Evolutionary conservation across 2,797 vertebrate species (phyloP).

Genomic region (Sebastolobus altivelis): DNA sequence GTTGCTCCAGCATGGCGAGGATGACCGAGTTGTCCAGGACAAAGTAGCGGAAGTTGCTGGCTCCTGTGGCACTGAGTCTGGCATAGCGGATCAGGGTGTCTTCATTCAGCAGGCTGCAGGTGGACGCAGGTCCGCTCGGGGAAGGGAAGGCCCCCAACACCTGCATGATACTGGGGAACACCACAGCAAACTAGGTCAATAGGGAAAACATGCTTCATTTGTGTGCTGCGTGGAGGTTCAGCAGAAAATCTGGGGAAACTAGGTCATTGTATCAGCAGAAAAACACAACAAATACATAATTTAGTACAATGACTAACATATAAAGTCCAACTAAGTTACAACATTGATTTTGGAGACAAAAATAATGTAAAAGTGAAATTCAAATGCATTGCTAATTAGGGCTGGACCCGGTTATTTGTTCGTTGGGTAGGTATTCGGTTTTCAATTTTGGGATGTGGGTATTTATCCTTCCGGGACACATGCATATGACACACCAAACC

Average conservation of each 20-base stretch:
- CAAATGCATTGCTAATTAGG: neutral
- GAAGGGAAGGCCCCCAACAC: slow-evolving; percentile 95
- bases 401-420: too few species aligned
- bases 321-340: neutral
- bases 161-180: slow-evolving; percentile 93
- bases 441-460: too few species aligned
- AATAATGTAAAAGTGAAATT: neutral
- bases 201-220: neutral
- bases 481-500: too few species aligned
- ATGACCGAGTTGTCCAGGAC: slow-evolving; percentile 97
- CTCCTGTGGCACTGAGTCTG: slow-evolving; percentile 90
- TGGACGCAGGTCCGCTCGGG: slow-evolving; percentile 94
- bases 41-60: slow-evolving; percentile 95
- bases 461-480: too few species aligned
- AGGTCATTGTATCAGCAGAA: slow-evolving; percentile 12
- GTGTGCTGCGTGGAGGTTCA: neutral
- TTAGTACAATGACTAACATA: neutral
- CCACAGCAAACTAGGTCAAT: slow-evolving; percentile 45
- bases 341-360: neutral
- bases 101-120: slow-evolving; percentile 97
- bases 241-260: slow-evolving; percentile 7
- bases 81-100: slow-evolving; percentile 94
- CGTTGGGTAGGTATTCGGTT: too few species aligned
- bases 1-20: slow-evolving; percentile 97
- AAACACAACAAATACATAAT: neutral